A percentile compares a stretch with the other conserved stretches of the same genome.
These are phyloP conservation scores for Echinometra lucunter DNA, from an alignment of 53 echinoderm and acorn worm species.

Conservation along the genomic window DNA sequence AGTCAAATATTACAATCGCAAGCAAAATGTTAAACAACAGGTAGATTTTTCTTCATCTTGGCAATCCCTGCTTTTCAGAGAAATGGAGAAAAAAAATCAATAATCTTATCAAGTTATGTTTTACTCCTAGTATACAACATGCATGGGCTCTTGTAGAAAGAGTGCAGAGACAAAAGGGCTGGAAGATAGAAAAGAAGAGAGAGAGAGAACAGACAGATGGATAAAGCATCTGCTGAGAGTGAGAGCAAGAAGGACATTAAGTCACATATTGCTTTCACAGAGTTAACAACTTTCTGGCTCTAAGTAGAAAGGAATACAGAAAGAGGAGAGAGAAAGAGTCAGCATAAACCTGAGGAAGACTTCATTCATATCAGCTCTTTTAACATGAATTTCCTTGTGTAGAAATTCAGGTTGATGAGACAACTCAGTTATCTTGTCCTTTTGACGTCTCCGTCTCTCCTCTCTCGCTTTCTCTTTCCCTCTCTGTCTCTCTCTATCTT, in stretches of 20 bases:
- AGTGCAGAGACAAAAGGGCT: not conserved
- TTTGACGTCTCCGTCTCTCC: slow-evolving; percentile 4
- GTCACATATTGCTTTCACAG: too few relatives aligned
- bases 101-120: not conserved
- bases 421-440: slow-evolving; percentile 46
- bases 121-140: not conserved
- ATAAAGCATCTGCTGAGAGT: not conserved
- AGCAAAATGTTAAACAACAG: too few relatives aligned
- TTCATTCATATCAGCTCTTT: not conserved
- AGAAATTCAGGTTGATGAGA: slow-evolving; percentile 37
- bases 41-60: not conserved
- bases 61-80: not conserved
- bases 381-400: not conserved
- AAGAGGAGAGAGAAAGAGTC: not conserved
- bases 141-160: not conserved
- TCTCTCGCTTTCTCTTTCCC: not conserved
- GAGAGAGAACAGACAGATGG: not conserved
- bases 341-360: not conserved
- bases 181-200: not conserved
- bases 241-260: too few relatives aligned
- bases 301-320: too few relatives aligned
- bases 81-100: not conserved
- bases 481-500: not conserved
- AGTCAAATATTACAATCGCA: too few relatives aligned
- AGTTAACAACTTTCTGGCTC: too few relatives aligned